Evolutionary conservation across 2,113 vertebrate genomes (phyloP).

Genomic region (Oryzias melastigma): DNA sequence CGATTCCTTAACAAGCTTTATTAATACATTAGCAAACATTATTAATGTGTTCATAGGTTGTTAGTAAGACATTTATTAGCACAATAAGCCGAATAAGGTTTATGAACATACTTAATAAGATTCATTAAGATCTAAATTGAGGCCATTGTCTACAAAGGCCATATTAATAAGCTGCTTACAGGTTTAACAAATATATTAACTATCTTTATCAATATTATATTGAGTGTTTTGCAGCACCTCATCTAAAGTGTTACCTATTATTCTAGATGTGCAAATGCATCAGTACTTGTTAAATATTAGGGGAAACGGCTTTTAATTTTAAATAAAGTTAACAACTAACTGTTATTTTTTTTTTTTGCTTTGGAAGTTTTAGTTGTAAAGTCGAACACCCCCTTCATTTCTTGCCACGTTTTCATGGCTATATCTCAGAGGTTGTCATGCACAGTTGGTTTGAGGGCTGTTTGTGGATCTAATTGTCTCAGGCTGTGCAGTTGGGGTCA

Average conservation of each 20-base stretch:
- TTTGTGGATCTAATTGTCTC: conserved; percentile 7
- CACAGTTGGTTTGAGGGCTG: conserved; percentile 9
- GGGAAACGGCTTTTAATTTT: conserved; percentile 10
- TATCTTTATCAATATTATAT: too few relatives aligned
- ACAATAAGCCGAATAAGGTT: too few relatives aligned
- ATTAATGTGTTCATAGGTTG: too few relatives aligned
- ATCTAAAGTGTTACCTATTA: not conserved
- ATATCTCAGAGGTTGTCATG: conserved; percentile 10
- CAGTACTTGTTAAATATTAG: conserved; percentile 17
- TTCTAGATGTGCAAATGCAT: conserved; percentile 8
- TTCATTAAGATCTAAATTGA: too few relatives aligned
- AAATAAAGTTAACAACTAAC: conserved; percentile 1
- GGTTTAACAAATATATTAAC: too few relatives aligned
- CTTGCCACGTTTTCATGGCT: conserved; percentile 11
- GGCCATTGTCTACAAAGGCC: too few relatives aligned
- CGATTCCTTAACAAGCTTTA: too few relatives aligned
- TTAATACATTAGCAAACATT: too few relatives aligned
- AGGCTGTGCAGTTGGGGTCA: conserved; percentile 6
- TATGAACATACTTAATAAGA: too few relatives aligned
- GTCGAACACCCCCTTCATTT: conserved; percentile 33
- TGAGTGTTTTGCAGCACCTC: too few relatives aligned
- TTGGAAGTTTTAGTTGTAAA: conserved; percentile 32
- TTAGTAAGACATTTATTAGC: too few relatives aligned
- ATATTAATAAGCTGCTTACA: too few relatives aligned
- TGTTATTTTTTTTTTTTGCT: conserved; percentile 16